phyloP scores from a whole-genome alignment of 2,888 invertebrate genomes.

The Phrixothrix hirtus region DNA sequence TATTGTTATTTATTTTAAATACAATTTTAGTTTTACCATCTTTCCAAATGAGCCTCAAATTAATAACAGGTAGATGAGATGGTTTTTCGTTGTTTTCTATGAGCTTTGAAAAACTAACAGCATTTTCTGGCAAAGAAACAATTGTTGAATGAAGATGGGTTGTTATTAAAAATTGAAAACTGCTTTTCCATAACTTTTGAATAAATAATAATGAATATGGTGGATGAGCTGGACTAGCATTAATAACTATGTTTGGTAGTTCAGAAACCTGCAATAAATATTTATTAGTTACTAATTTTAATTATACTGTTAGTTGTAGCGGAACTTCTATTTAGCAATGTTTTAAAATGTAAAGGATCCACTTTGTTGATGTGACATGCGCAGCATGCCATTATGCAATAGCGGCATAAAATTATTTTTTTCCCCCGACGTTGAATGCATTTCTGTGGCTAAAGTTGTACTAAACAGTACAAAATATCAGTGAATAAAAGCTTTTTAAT shows the following conservation, averaged over 20 bases:
- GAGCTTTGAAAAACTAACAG: slow-evolving; percentile 52
- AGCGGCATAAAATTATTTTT: no score
- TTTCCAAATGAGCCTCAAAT: slow-evolving; percentile 76
- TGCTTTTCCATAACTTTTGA: slow-evolving; percentile 60
- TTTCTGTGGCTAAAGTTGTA: no score
- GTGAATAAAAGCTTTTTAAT: no score
- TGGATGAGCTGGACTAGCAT: slow-evolving; percentile 65
- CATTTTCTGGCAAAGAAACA: slow-evolving; percentile 54
- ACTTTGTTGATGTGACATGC: no score
- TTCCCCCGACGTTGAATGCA: no score
- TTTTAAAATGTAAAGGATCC: no score
- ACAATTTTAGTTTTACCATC: slow-evolving; percentile 69
- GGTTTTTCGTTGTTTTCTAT: slow-evolving; percentile 38
- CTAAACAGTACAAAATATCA: no score
- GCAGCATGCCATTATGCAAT: no score
- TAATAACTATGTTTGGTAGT: slow-evolving; percentile 66
- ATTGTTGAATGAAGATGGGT: slow-evolving; percentile 70
- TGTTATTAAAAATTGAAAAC: slow-evolving; percentile 59
- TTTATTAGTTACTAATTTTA: not conserved
- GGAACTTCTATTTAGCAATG: no score
- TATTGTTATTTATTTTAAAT: no score
- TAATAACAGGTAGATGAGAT: slow-evolving; percentile 56
- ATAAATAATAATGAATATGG: slow-evolving; percentile 71
- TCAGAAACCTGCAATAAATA: slow-evolving; percentile 36
- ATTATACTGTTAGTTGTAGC: not conserved